Conservation (phyloP, 2,888 invertebrate species). For the Athalia cordata region DNA sequence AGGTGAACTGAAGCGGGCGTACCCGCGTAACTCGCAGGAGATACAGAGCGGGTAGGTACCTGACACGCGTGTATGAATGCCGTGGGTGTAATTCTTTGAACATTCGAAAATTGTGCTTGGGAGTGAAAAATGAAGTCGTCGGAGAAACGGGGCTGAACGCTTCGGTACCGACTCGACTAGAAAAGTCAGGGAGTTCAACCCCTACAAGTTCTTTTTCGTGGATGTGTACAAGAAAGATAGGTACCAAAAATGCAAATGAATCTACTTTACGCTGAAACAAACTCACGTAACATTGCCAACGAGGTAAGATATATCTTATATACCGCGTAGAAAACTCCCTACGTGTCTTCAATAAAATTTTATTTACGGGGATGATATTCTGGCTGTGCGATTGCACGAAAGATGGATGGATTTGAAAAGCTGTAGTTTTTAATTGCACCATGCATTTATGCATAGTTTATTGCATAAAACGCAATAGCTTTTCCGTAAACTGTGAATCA, state of each 20-base stretch:
- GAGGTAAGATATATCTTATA: constrained; percentile 14
- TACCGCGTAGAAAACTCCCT: background rate
- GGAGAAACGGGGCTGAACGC: background rate
- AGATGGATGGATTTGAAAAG: no score
- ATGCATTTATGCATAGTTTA: no score
- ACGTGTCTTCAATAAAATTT: constrained; percentile 2
- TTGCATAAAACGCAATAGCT: no score
- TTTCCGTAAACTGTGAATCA: no score
- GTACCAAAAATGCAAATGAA: constrained; percentile 40
- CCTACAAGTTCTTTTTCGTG: background rate
- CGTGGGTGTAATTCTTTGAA: background rate
- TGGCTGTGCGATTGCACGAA: no score
- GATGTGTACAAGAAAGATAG: background rate
- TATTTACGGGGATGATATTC: background rate
- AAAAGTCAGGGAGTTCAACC: background rate
- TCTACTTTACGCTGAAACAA: constrained; percentile 40
- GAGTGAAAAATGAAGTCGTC: constrained; percentile 1
- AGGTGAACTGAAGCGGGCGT: no score
- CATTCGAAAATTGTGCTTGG: background rate
- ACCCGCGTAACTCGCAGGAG: no score
- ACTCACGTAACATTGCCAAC: constrained; percentile 48
- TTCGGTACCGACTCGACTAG: background rate
- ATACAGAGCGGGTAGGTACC: no score
- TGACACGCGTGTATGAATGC: background rate
- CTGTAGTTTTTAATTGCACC: no score